Base-by-base conservation (phyloP, 2,888 invertebrate genomes). In the Rapana venosa region DNA sequence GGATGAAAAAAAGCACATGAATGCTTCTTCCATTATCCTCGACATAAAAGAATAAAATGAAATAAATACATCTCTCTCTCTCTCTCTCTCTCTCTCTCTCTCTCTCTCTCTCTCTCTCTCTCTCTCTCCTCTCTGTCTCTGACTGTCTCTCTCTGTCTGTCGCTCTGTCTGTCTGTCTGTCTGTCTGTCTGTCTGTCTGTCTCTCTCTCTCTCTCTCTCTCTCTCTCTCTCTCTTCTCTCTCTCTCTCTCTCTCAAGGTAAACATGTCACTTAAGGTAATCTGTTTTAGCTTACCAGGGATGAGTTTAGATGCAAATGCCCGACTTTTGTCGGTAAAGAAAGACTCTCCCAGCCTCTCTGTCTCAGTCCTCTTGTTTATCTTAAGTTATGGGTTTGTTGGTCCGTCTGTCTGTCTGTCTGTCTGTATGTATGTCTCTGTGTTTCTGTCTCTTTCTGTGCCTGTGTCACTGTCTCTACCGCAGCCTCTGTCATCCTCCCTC, bases 391-490 rank as follows among this genome's bases (percentile, higher is more conserved):
- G 8, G 77, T 26, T 22, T 86, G 86, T 58, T 1, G 26, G 56
- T 86, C 20, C 58, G 86, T 86, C 58, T 86, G 58, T 86, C 58
- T 86, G 86, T 86, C 58, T 86, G 58, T 86, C 58, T 86, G 58
- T 86, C 58, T 86, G 58, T 86, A 15, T 86, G 86, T 86, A 58
- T 86, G 58, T 88, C 20, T 88, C 47, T 85, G 58, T 83, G 32
- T 89, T n/a, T 89, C 61, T 88, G 56, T 83, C n/a, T 58, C 20
- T 88, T n/a, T 88, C 61, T 66, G 15, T 79, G 36, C 56, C 56
- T 77, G 30, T 77, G 26, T 32, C 32, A 8, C 74, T 77, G 6
- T 77, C 74, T 77, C 70, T 87, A 61, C 30, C 8, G 17, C 61
- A 11, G 30, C 26, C 61, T 61, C 20, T 61, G 15, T 26, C 87